These are phyloP conservation scores for Hirtodrosophila cameraria DNA, from an alignment of 2,888 invertebrate species.

Conservation along the genomic window DNA sequence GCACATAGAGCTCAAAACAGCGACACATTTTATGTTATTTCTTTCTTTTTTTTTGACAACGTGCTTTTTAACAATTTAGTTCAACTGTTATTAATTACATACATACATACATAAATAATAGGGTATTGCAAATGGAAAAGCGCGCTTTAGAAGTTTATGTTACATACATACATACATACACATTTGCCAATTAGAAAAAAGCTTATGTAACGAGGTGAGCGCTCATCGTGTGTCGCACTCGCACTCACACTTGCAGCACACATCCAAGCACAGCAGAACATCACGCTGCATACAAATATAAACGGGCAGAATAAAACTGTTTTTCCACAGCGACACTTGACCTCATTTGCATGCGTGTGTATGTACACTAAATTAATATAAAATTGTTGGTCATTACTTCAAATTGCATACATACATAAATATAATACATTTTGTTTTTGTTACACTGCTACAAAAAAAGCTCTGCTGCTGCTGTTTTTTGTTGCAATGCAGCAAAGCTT, in stretches of 20 bases:
- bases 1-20: slow-evolving; percentile 60
- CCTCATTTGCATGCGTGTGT: slow-evolving; percentile 72
- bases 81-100: slow-evolving; percentile 2
- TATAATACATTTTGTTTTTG: slow-evolving; percentile 1
- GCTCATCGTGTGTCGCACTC: slow-evolving; percentile 31
- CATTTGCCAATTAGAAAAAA: slow-evolving; percentile 54
- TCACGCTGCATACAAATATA: slow-evolving; percentile 37
- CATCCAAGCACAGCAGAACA: no score
- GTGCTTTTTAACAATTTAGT: slow-evolving; percentile 31
- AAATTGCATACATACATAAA: slow-evolving; percentile 38
- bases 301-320: slow-evolving; percentile 47
- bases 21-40: slow-evolving; percentile 60
- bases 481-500: slow-evolving; percentile 57
- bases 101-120: not conserved
- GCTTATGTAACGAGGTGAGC: slow-evolving; percentile 73
- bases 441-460: slow-evolving; percentile 61
- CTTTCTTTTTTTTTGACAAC: slow-evolving; percentile 40
- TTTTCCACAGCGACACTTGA: slow-evolving; percentile 76
- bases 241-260: slow-evolving; percentile 31
- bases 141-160: slow-evolving; percentile 42
- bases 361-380: slow-evolving; percentile 57
- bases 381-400: slow-evolving; percentile 59
- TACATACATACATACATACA: slow-evolving; percentile 28
- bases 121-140: slow-evolving; percentile 24
- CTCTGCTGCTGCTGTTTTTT: no score